Evolutionary conservation across 1,140 invertebrate genomes (phyloP).

Genomic region (Drosophila pseudoananassae): DNA sequence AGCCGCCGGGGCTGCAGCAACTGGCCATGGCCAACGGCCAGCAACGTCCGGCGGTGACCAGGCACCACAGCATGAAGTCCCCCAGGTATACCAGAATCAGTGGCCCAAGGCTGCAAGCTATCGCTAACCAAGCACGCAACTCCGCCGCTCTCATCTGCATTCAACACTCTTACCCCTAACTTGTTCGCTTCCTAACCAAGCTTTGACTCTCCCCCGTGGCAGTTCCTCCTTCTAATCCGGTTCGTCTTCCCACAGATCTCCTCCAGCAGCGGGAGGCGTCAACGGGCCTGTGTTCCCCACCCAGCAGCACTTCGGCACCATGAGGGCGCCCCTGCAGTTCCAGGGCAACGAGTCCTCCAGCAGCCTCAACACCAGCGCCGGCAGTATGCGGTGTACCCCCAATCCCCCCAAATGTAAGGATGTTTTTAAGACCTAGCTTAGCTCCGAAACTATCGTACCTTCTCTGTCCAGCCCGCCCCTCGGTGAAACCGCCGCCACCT

Average conservation of each 20-base stretch:
- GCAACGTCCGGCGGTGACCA: constrained; percentile 72
- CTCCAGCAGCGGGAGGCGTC: constrained; percentile 60
- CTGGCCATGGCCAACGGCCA: constrained; percentile 75
- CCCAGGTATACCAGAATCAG: constrained; percentile 76
- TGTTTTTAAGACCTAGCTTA: not conserved
- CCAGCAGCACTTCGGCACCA: constrained; percentile 80
- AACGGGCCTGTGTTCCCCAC: constrained; percentile 74
- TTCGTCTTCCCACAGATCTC: constrained; percentile 57
- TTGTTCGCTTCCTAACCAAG: constrained; percentile 20
- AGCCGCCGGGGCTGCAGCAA: constrained; percentile 80
- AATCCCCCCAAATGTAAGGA: constrained; percentile 76
- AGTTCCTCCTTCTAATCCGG: not conserved
- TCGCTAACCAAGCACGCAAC: constrained; percentile 23
- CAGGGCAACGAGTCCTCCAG: constrained; percentile 48
- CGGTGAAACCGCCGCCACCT: constrained; percentile 80
- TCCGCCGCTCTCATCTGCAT: constrained; percentile 21
- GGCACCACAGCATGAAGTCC: constrained; percentile 84
- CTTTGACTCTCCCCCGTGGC: not conserved
- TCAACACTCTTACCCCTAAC: constrained; percentile 13
- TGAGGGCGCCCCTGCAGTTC: constrained; percentile 71
- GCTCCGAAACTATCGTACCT: not conserved
- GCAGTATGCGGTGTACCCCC: constrained; percentile 68
- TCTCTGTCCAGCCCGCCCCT: constrained; percentile 60
- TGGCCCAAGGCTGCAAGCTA: constrained; percentile 6
- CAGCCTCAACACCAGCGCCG: constrained; percentile 57